Evolutionary conservation across 2,797 vertebrate species (phyloP).

Genomic region (Varecia variegata): DNA sequence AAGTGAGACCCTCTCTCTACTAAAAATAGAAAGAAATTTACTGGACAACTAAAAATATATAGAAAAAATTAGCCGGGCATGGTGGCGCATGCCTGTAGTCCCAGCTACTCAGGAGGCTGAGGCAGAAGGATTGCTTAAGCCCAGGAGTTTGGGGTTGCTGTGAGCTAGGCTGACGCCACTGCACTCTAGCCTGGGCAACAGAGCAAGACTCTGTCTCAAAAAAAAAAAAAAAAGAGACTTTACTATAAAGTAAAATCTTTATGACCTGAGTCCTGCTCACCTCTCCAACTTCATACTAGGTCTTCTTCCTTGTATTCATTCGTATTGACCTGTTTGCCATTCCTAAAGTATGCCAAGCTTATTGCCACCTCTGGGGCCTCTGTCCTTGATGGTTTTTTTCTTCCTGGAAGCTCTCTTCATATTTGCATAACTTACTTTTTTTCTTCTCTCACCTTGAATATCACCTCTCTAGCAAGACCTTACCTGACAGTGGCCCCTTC

Average conservation of each 20-base stretch:
- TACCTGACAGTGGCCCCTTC: neutral
- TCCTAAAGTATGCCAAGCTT: neutral
- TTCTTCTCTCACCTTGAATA: neutral
- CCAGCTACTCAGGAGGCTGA: no score
- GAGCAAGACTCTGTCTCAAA: no score
- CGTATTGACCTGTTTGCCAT: neutral
- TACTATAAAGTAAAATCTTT: neutral
- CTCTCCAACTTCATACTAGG: neutral
- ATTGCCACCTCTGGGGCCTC: neutral
- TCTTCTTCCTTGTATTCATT: neutral
- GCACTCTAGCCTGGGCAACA: no score
- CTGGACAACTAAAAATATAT: no score
- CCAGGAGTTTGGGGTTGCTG: no score
- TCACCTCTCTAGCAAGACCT: neutral
- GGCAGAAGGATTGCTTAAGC: no score
- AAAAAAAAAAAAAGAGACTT: no score
- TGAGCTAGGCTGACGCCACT: no score
- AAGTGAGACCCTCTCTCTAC: no score
- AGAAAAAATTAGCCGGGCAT: no score
- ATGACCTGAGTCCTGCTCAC: neutral
- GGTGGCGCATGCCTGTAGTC: no score
- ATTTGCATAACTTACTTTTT: neutral
- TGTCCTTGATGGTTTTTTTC: neutral
- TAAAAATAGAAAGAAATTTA: no score
- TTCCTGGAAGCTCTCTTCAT: neutral